These are phyloP conservation scores for Sycophaga agraensis DNA, from an alignment of 1,140 invertebrate genomes.

Conservation along the genomic window DNA sequence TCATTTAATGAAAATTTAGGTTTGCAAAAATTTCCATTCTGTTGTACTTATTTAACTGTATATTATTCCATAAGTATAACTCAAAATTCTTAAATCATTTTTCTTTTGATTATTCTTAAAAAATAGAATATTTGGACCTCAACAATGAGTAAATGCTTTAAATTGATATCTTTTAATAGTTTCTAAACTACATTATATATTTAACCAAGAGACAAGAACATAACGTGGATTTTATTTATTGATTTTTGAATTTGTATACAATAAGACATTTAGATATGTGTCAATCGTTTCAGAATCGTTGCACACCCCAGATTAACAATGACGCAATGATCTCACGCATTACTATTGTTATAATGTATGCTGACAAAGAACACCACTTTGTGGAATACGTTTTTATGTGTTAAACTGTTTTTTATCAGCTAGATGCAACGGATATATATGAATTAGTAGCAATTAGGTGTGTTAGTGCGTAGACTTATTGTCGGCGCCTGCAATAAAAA, in stretches of 20 bases:
- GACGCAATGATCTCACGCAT: constrained; percentile 33
- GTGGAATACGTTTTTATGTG: constrained; percentile 37
- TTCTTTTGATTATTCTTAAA: constrained; percentile 5
- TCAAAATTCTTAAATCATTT: background rate
- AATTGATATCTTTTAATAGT: too few relatives aligned
- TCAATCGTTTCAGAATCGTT: constrained; percentile 26
- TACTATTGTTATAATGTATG: constrained; percentile 33
- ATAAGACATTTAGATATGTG: constrained; percentile 8
- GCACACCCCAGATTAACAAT: constrained; percentile 41
- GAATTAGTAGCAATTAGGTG: constrained; percentile 55
- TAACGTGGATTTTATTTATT: background rate
- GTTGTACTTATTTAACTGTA: too few relatives aligned
- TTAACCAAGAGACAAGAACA: too few relatives aligned
- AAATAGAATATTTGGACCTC: constrained; percentile 22
- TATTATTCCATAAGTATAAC: too few relatives aligned
- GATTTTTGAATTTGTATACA: background rate
- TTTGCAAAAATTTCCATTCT: too few relatives aligned
- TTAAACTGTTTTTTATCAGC: constrained; percentile 43
- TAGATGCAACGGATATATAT: constrained; percentile 51
- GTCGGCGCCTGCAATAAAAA: constrained; percentile 62
- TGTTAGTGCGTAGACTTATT: constrained; percentile 60
- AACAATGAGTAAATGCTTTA: background rate
- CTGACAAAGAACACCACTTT: constrained; percentile 40
- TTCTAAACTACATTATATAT: too few relatives aligned
- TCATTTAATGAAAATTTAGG: background rate